Evolutionary conservation across 2,888 invertebrate species (phyloP).

Genomic region (Dasypogon diadema): DNA sequence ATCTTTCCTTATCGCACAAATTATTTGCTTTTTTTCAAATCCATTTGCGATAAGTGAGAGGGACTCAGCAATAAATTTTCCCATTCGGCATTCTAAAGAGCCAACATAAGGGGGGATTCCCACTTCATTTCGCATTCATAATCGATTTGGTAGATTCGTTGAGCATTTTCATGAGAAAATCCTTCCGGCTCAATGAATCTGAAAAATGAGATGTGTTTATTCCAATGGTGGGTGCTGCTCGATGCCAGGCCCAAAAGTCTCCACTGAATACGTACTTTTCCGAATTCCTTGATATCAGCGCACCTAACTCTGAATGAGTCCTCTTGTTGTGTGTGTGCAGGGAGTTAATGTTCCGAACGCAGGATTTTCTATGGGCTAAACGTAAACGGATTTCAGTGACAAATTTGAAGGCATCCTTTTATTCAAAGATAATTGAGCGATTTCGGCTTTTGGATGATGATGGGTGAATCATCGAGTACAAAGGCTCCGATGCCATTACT

Average conservation of each 20-base stretch:
- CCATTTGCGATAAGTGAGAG: slow-evolving; percentile 34
- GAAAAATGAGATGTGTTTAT: slow-evolving; percentile 43
- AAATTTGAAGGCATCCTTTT: slow-evolving; percentile 2
- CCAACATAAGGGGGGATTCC: neutral
- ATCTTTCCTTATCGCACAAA: slow-evolving; percentile 3
- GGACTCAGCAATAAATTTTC: slow-evolving; percentile 30
- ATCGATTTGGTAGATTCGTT: slow-evolving; percentile 27
- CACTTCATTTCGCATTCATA: slow-evolving; percentile 45
- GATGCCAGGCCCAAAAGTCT: slow-evolving; percentile 10
- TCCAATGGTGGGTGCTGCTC: slow-evolving; percentile 5
- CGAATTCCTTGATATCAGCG: neutral
- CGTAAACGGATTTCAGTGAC: neutral
- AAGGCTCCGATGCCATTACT: neutral
- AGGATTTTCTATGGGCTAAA: neutral
- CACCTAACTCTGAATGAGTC: neutral
- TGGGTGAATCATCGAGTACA: slow-evolving; percentile 9
- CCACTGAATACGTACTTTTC: slow-evolving; percentile 1
- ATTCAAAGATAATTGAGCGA: slow-evolving; percentile 34
- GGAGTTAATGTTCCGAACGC: neutral
- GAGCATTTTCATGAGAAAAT: slow-evolving; percentile 45
- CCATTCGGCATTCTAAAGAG: neutral
- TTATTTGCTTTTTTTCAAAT: slow-evolving; percentile 35
- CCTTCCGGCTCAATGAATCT: slow-evolving; percentile 31
- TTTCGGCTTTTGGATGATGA: slow-evolving; percentile 5
- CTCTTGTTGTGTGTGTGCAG: neutral